Base-by-base conservation (phyloP, 2,888 invertebrate species). In the Lamproptera curius region DNA sequence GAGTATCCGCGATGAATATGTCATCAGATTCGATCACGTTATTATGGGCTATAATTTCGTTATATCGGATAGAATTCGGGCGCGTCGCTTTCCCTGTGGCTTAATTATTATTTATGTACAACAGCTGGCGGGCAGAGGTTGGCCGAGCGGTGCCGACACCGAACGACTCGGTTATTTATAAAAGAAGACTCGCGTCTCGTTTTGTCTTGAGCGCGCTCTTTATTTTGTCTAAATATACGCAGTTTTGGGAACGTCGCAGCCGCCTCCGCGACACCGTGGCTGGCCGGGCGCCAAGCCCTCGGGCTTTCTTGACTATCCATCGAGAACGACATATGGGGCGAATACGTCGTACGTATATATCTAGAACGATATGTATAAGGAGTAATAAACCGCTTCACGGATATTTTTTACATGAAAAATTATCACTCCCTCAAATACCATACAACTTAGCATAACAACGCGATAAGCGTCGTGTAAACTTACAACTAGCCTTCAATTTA, bases 181-280 rank as follows among this genome's bases (percentile, higher is more conserved):
- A 86, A 86, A 81, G 85, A n/a, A 81, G 84, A 85, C 77, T 85
- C 79, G 86, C 81, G 83, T 87, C 87, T 85, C 86, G 85, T 85
- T 86, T 86, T 86, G 87, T 87, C 85, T 86, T 86, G 84, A 77
- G 81, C 73, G 75, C 81, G 81, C 85, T 87, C 86, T 87, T 87
- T 86, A 87, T 87, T 87, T 87, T 86, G 84, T 87, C 86, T 86
- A 87, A 87, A 86, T 86, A 87, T 87, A 87, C 86, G 84, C 81
- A 85, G 86, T 86, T 87, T 87, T 85, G 86, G 87, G 86, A 86
- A 81, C 87, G 77, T 80, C 81, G 82, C 66, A 77, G 78, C 70
- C 70, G 75, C 74, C 67, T 74, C 78, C 76, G 78, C 84, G 84
- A 82, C 85, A 82, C 66, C 74, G 67, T 61, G 57, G 59, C 69